phyloP scores from a whole-genome alignment of 2,888 invertebrate genomes.

The Periphyllus acericola region DNA sequence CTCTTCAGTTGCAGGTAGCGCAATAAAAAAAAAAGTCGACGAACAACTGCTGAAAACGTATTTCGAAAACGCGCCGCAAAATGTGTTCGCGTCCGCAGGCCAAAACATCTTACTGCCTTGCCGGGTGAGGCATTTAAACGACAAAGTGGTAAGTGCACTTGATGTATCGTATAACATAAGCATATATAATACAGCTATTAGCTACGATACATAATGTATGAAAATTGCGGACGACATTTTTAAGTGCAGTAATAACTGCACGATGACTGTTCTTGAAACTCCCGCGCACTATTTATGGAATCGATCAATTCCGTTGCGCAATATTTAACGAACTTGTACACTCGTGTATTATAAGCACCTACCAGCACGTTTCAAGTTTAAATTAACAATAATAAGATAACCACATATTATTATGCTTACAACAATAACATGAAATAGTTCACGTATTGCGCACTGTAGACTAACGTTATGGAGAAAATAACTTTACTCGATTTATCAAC shows the following conservation, averaged over 20 bases:
- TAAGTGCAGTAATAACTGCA: background rate
- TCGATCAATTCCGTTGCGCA: background rate
- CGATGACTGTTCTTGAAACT: constrained; percentile 12
- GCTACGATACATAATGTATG: constrained; percentile 12
- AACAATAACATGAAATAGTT: background rate
- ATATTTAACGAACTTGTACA: background rate
- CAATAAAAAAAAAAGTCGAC: constrained; percentile 44
- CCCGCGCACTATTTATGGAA: constrained; percentile 5
- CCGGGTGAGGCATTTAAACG: constrained; percentile 56
- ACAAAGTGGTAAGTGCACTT: constrained; percentile 56
- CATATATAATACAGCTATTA: constrained; percentile 22
- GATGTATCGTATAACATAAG: constrained; percentile 27
- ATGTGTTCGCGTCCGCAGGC: constrained; percentile 56
- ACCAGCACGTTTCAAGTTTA: too few relatives aligned
- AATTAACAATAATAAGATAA: background rate
- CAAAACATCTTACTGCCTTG: constrained; percentile 56
- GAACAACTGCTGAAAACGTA: constrained; percentile 52
- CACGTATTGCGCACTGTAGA: background rate
- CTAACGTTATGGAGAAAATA: background rate
- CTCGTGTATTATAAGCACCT: background rate
- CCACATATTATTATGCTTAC: too few relatives aligned
- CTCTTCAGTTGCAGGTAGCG: constrained; percentile 43
- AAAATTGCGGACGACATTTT: constrained; percentile 21
- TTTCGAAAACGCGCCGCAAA: constrained; percentile 51
- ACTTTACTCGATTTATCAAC: background rate